Percentiles rank a stretch among this genome's conserved stretches.
Conservation (phyloP, 2,797 vertebrate species). For the Tamandua tetradactyla region DNA sequence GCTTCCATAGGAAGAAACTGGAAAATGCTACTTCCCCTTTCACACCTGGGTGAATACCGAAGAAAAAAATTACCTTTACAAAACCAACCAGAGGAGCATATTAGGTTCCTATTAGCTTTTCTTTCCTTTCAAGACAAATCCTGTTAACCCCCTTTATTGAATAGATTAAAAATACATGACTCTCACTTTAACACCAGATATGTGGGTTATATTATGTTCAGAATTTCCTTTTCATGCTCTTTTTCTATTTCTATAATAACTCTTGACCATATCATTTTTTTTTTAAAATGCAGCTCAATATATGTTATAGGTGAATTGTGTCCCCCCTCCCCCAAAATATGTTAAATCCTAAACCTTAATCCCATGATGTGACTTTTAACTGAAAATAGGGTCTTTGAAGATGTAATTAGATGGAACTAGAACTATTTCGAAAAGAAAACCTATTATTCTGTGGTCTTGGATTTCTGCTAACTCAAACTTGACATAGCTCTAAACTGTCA, state of each 20-base stretch:
- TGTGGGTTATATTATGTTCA: constrained; percentile 10
- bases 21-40: not conserved
- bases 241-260: constrained; percentile 18
- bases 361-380: too few species aligned
- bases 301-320: too few species aligned
- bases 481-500: not conserved
- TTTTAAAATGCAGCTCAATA: not conserved
- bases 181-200: not conserved
- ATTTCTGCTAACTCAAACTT: constrained; percentile 12
- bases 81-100: not conserved
- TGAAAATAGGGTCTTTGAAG: too few species aligned
- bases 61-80: constrained; percentile 7
- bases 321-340: too few species aligned
- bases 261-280: not conserved
- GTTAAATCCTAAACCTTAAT: too few species aligned
- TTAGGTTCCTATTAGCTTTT: not conserved
- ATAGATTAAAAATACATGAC: constrained; percentile 16
- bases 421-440: not conserved
- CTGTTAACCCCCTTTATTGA: not conserved
- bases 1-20: not conserved
- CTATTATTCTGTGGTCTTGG: not conserved
- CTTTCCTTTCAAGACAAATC: not conserved
- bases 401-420: not conserved
- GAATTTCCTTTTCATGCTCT: not conserved
- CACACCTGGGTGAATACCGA: not conserved